Evolutionary conservation across 2,113 vertebrate species (phyloP).

Genomic region (Prietella phreatophila): DNA sequence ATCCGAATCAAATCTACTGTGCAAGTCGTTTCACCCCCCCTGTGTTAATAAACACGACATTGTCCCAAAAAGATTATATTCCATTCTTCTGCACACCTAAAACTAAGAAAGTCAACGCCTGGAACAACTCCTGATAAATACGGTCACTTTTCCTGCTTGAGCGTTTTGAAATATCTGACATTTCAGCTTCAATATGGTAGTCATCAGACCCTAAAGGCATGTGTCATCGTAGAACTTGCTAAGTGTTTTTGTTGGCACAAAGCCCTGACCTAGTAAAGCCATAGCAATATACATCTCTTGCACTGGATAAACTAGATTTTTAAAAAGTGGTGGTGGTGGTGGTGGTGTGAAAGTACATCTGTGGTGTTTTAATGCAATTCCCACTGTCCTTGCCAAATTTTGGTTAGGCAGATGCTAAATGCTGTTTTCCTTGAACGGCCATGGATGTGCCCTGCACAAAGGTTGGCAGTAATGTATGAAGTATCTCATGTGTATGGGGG

Average conservation of each 20-base stretch:
- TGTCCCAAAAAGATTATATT: background rate
- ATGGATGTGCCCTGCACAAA: background rate
- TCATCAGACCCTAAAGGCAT: background rate
- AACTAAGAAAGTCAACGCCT: background rate
- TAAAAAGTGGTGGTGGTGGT: background rate
- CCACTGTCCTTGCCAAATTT: slow-evolving; percentile 51
- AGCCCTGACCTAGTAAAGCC: background rate
- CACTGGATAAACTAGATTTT: background rate
- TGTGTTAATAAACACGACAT: background rate
- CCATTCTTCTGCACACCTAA: background rate
- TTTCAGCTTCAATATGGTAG: background rate
- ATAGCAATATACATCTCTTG: background rate
- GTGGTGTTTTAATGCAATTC: background rate
- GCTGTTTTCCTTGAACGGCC: slow-evolving; percentile 43
- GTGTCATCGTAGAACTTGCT: background rate
- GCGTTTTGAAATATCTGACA: background rate
- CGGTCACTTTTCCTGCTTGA: background rate
- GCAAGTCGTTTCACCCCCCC: no score
- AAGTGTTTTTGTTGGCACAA: background rate
- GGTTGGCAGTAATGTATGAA: background rate
- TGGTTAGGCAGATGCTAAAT: slow-evolving; percentile 33
- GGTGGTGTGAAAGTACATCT: background rate
- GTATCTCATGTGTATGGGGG: background rate
- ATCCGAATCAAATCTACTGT: background rate
- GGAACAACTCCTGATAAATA: background rate